Evolutionary conservation across 2,888 invertebrate genomes (phyloP).

Genomic region (Stictocephala bisonia): DNA sequence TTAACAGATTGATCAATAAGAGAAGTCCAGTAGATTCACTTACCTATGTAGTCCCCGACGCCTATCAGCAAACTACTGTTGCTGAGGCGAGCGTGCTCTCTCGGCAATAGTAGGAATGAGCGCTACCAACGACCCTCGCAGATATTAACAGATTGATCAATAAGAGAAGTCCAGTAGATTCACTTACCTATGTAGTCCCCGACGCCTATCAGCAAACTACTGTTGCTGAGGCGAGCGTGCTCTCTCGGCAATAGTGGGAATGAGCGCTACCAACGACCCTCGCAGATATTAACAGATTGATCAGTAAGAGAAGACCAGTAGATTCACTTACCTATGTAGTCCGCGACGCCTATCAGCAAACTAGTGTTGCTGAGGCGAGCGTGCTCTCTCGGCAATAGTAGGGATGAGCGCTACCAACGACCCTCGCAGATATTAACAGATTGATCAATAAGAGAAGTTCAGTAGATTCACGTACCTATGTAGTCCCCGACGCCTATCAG

Average conservation of each 20-base stretch:
- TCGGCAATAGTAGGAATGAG: not conserved
- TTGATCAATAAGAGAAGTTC: too few species aligned
- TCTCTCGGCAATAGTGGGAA: too few species aligned
- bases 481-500: constrained; percentile 12
- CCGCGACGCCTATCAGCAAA: constrained; percentile 1
- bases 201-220: too few species aligned
- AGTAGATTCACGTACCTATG: too few species aligned
- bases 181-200: too few species aligned
- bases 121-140: constrained; percentile 3
- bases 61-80: constrained; percentile 11
- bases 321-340: constrained; percentile 15
- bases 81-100: not conserved
- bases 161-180: too few species aligned
- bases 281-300: too few species aligned
- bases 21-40: not conserved
- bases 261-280: too few species aligned
- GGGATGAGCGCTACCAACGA: not conserved
- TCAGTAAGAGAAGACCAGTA: too few species aligned
- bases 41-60: not conserved
- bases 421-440: not conserved
- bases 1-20: too few species aligned
- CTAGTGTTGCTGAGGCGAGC: not conserved
- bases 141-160: not conserved
- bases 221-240: too few species aligned
- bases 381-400: not conserved